These are phyloP conservation scores for Sesia bembeciformis DNA, from an alignment of 2,888 invertebrate species.

Conservation along the genomic window DNA sequence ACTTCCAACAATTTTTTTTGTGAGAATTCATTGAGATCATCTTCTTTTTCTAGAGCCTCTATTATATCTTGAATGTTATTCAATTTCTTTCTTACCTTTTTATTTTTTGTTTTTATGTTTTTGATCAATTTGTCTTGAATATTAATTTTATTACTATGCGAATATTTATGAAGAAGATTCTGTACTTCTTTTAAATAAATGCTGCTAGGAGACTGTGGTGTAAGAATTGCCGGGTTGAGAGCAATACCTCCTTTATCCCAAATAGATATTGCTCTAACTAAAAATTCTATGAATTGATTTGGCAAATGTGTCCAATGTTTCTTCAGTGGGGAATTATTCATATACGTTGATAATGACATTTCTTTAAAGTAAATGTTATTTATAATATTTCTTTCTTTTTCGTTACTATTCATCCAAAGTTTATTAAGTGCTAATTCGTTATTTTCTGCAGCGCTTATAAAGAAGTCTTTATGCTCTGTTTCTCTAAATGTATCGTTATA, in stretches of 20 bases:
- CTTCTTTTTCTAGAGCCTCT: conserved; percentile 36
- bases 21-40: conserved; percentile 14
- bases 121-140: conserved; percentile 9
- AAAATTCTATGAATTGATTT: conserved; percentile 36
- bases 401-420: conserved; percentile 27
- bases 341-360: conserved; percentile 30
- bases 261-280: conserved; percentile 44
- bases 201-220: conserved; percentile 28
- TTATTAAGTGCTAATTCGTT: conserved; percentile 48
- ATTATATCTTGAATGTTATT: conserved; percentile 63
- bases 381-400: conserved; percentile 11
- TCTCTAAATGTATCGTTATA: conserved; percentile 32
- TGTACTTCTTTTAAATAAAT: conserved; percentile 40
- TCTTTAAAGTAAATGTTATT: conserved; percentile 32
- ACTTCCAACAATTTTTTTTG: conserved; percentile 33
- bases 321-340: conserved; percentile 45
- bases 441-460: conserved; percentile 33
- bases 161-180: conserved; percentile 28
- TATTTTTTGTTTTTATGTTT: conserved; percentile 6
- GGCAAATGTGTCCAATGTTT: conserved; percentile 44
- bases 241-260: conserved; percentile 63
- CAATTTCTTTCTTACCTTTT: conserved; percentile 21
- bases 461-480: conserved; percentile 11
- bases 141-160: neutral
- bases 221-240: conserved; percentile 46